Percentiles rank a stretch among this genome's conserved stretches.
Evolutionary conservation across 2,888 invertebrate genomes (phyloP).

Genomic region (Mythimna lalbum): DNA sequence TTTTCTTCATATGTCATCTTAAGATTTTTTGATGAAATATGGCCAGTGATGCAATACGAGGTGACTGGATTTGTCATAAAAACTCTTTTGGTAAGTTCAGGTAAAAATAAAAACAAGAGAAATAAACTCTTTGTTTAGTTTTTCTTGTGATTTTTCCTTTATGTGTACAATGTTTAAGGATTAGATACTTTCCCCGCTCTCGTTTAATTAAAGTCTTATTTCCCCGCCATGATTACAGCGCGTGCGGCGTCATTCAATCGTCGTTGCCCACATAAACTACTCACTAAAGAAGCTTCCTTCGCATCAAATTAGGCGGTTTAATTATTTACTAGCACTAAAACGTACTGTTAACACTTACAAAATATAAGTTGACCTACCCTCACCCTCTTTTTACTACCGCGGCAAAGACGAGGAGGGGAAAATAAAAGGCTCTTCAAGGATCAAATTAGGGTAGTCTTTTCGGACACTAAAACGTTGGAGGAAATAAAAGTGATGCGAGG

Average conservation of each 20-base stretch:
- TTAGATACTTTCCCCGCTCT: slow-evolving; percentile 6
- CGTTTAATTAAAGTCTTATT: slow-evolving; percentile 50
- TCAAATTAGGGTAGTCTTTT: slow-evolving; percentile 80
- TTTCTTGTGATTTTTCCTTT: background rate
- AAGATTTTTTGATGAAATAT: background rate
- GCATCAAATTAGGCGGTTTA: slow-evolving; percentile 89
- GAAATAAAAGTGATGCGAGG: slow-evolving; percentile 85
- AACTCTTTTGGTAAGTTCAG: background rate
- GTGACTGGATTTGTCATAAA: background rate
- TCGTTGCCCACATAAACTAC: slow-evolving; percentile 82
- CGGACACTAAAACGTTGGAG: slow-evolving; percentile 81
- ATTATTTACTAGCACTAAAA: slow-evolving; percentile 90
- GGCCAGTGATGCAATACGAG: background rate
- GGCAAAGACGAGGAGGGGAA: slow-evolving; percentile 61
- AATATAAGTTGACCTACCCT: slow-evolving; percentile 78
- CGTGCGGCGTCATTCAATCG: slow-evolving; percentile 78
- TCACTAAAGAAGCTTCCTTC: slow-evolving; percentile 78
- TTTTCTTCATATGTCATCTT: background rate
- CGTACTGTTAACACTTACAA: slow-evolving; percentile 79
- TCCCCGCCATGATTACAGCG: slow-evolving; percentile 69
- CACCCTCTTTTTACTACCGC: slow-evolving; percentile 64
- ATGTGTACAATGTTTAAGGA: background rate
- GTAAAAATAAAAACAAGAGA: no score
- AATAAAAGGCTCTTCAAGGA: slow-evolving; percentile 73
- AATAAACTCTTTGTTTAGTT: background rate